phyloP scores from a whole-genome alignment of 2,888 invertebrate species.

The Eurois occulta region DNA sequence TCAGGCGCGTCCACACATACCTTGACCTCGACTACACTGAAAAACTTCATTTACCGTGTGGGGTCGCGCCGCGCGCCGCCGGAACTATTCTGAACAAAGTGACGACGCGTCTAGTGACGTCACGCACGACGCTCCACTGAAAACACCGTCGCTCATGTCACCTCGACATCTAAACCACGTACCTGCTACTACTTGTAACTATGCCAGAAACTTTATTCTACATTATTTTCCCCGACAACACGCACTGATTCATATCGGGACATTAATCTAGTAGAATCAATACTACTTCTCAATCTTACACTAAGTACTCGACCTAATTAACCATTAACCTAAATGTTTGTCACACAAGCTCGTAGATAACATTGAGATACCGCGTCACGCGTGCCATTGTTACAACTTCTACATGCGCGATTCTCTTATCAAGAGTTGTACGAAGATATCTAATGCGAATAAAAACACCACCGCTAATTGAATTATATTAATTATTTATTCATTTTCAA shows the following conservation, averaged over 20 bases:
- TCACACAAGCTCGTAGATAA: conserved; percentile 78
- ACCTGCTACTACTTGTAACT: conserved; percentile 69
- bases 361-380: conserved; percentile 74
- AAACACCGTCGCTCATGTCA: conserved; percentile 71
- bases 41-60: conserved; percentile 76
- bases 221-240: conserved; percentile 56
- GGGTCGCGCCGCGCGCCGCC: conserved; percentile 65
- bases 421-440: conserved; percentile 59
- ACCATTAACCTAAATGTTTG: conserved; percentile 83
- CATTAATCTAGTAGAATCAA: conserved; percentile 70
- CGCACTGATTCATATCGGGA: conserved; percentile 50
- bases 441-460: conserved; percentile 58
- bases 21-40: conserved; percentile 83
- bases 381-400: conserved; percentile 78
- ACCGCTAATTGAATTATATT: conserved; percentile 32
- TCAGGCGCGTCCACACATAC: conserved; percentile 69
- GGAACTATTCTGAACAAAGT: conserved; percentile 79
- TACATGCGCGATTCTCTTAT: conserved; percentile 76
- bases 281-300: conserved; percentile 73
- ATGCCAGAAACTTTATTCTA: conserved; percentile 64
- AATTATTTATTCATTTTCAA: conserved; percentile 27
- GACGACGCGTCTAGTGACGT: conserved; percentile 81
- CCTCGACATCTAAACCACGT: conserved; percentile 69
- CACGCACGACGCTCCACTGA: conserved; percentile 69
- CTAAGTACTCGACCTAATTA: conserved; percentile 84